Evolutionary conservation across 2,113 vertebrate genomes (phyloP).

Genomic region (Gadus chalcogrammus): DNA sequence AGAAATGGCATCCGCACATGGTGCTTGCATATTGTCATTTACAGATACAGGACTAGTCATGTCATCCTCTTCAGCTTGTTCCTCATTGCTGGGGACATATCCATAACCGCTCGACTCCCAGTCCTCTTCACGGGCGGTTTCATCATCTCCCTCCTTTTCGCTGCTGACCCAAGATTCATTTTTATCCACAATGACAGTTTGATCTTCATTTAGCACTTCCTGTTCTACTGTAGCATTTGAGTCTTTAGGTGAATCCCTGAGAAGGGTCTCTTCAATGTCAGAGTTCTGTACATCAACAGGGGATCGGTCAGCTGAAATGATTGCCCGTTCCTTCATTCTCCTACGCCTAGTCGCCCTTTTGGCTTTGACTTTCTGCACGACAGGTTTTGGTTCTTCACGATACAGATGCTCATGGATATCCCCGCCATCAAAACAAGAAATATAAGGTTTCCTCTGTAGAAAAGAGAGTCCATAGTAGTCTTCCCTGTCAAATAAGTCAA

Average conservation of each 20-base stretch:
- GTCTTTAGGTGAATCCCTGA: no score
- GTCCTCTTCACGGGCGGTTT: slow-evolving; percentile 23
- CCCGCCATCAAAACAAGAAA: slow-evolving; percentile 67
- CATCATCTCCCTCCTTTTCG: slow-evolving; percentile 22
- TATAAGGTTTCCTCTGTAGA: slow-evolving; percentile 39
- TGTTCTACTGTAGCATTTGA: neutral
- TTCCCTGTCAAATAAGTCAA: slow-evolving; percentile 59
- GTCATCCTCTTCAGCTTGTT: slow-evolving; percentile 10
- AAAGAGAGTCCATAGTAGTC: slow-evolving; percentile 33
- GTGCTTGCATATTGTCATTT: slow-evolving; percentile 41
- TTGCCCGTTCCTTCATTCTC: no score
- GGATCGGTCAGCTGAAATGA: no score
- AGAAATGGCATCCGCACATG: slow-evolving; percentile 48
- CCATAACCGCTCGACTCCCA: slow-evolving; percentile 12
- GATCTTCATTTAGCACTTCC: neutral
- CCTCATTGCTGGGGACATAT: slow-evolving; percentile 27
- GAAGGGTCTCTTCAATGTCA: no score
- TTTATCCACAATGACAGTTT: slow-evolving; percentile 33
- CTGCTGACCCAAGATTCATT: slow-evolving; percentile 3
- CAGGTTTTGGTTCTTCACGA: slow-evolving; percentile 25
- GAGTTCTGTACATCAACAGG: no score
- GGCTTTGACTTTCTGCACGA: slow-evolving; percentile 16
- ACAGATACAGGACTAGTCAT: neutral
- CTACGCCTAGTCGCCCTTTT: neutral
- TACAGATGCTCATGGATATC: slow-evolving; percentile 53